Evolutionary conservation across 2,113 vertebrate species (phyloP), one percentile per base, ranked within the genome.

Genomic region (Clarias batrachus): DNA sequence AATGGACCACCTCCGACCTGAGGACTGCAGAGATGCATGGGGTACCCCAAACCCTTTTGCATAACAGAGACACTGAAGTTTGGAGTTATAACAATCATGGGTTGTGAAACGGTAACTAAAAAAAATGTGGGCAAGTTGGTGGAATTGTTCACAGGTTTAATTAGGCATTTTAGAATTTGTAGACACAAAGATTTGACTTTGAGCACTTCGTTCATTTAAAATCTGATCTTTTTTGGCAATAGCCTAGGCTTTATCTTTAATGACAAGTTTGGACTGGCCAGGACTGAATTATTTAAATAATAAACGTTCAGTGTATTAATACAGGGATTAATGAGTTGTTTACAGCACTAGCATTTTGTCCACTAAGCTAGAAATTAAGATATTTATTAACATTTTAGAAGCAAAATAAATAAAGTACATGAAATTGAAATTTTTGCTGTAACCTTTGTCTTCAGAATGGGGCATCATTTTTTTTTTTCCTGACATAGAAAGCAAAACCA

Each of bases 1-100:
- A 96, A 96, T 0, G 96, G 96, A 4, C 95, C 94, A 0, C 96
- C 96, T 0, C 96, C 96, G 0, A 93, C 95, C 56, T 97, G 94
- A 95, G 23, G 54, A 25, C n/a, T 52, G 27, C 60, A 76, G 13
- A n/a, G 52, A 10, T 30, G 14, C 23, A 27, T 0, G 25, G 65
- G 4, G 52, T 59, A 37, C 37, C 9, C n/a, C 14, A 82, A 74
- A 54, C 27, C 27, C 57, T 19, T 19, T 2, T 13, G n/a, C 10
- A 12, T 62, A 81, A 59, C 16, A 62, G n/a, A 21, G 7, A 27
- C 4, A 41, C 25, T 21, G 17, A 70, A 14, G 27, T 10, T 0
- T 83, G 14, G 1, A 79, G 1, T 30, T 16, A 4, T 79, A 59
- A 37, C n/a, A 57, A 59, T 16, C 54, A 59, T 30, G 4, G 25